Conservation (phyloP, 2,797 vertebrate genomes). For the Centropyge bicolor region DNA sequence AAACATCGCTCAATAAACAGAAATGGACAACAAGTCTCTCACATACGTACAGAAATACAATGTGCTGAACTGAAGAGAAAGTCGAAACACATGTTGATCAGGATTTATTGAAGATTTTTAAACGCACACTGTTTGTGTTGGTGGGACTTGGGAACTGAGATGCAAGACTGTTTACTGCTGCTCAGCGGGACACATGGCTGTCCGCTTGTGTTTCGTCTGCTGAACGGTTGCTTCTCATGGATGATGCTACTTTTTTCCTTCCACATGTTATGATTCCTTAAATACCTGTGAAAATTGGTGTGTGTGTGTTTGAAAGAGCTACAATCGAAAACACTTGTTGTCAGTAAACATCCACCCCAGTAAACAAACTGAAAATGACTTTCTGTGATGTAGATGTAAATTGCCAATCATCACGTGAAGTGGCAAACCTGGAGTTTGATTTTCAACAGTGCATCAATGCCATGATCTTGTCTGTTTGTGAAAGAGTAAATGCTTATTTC, state of each 20-base stretch:
- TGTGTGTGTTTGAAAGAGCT: background rate
- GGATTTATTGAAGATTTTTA: background rate
- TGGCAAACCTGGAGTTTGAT: conserved; percentile 7
- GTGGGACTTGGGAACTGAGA: conserved; percentile 1
- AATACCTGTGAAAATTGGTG: conserved; percentile 19
- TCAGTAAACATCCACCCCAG: background rate
- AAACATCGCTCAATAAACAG: conserved; percentile 21
- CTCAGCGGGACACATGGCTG: conserved; percentile 15
- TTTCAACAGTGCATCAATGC: background rate
- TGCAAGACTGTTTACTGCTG: conserved; percentile 33
- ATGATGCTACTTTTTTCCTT: conserved; percentile 15
- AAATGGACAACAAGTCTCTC: conserved; percentile 16
- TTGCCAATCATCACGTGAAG: background rate
- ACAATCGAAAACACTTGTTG: background rate
- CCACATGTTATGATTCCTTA: conserved; percentile 12
- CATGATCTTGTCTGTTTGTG: background rate
- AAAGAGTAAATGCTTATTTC: background rate
- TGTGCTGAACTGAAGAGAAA: conserved; percentile 17
- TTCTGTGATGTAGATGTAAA: conserved; percentile 19
- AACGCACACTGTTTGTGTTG: conserved; percentile 3
- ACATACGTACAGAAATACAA: background rate
- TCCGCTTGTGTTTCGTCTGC: conserved; percentile 25
- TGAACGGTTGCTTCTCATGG: conserved; percentile 17
- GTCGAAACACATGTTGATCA: conserved; percentile 3
- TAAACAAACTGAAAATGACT: conserved; percentile 7